phyloP scores from a whole-genome alignment of 2,797 vertebrate genomes.

The Halcyon chelicuti region DNA sequence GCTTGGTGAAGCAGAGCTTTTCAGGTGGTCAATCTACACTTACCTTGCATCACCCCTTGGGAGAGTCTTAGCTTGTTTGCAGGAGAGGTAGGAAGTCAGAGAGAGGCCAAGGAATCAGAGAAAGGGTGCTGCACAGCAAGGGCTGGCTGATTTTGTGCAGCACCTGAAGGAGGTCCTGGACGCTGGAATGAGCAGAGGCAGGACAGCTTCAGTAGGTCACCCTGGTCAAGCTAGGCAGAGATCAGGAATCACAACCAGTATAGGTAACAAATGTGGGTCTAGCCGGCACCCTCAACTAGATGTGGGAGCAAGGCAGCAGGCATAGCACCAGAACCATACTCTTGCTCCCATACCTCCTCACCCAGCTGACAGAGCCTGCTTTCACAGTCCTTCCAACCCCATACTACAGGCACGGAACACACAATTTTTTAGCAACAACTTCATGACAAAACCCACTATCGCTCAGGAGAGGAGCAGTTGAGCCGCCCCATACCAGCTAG shows the following conservation, averaged over 20 bases:
- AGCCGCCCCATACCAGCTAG: background rate
- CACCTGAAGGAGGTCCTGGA: background rate
- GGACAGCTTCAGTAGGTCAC: background rate
- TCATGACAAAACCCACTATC: background rate
- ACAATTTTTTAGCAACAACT: background rate
- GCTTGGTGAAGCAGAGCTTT: background rate
- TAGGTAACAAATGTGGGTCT: fast-evolving
- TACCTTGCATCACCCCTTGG: background rate
- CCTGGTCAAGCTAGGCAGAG: background rate
- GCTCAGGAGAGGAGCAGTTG: background rate
- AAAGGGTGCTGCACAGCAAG: background rate
- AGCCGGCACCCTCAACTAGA: background rate
- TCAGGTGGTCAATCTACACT: background rate
- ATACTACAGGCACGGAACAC: background rate
- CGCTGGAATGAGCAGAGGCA: background rate
- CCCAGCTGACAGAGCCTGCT: background rate
- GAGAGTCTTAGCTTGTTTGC: background rate
- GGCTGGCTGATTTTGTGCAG: background rate
- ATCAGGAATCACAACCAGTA: background rate
- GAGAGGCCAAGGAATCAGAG: background rate
- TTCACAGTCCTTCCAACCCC: background rate
- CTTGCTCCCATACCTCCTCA: background rate
- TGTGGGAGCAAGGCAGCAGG: background rate
- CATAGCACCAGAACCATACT: background rate
- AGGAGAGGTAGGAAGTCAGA: background rate